A percentile compares a stretch with the other conserved stretches of the same genome.
phyloP scores from a whole-genome alignment of 1,140 invertebrate species.

The Drosophila persimilis region DNA sequence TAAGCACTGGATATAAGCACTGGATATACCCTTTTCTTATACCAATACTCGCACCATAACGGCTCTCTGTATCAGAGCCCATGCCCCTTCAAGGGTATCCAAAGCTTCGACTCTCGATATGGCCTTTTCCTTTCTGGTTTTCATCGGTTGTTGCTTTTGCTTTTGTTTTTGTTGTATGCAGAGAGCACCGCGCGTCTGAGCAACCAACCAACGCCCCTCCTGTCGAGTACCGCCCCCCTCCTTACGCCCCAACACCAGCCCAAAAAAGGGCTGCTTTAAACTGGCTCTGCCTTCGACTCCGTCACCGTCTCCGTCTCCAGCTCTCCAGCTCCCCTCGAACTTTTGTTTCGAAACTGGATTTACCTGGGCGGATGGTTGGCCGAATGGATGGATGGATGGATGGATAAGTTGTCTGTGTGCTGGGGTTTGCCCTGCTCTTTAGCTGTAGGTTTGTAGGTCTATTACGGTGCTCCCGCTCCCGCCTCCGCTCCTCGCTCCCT shows the following conservation, averaged over 20 bases:
- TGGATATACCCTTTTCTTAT: too few relatives aligned
- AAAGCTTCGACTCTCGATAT: too few relatives aligned
- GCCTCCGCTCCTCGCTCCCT: neutral
- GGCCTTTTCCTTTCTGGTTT: too few relatives aligned
- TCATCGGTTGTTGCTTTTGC: neutral
- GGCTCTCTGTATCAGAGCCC: too few relatives aligned
- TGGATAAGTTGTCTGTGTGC: slow-evolving; percentile 39
- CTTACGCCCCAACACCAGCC: neutral
- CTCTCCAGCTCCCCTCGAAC: neutral
- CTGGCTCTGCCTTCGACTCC: slow-evolving; percentile 18
- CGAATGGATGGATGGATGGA: slow-evolving; percentile 21
- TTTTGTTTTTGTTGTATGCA: slow-evolving; percentile 15
- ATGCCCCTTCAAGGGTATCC: too few relatives aligned
- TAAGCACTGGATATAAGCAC: too few relatives aligned
- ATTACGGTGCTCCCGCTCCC: slow-evolving; percentile 50
- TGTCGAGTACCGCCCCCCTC: slow-evolving; percentile 8
- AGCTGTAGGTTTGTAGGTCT: slow-evolving; percentile 69
- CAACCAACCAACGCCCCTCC: neutral
- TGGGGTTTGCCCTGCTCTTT: slow-evolving; percentile 33
- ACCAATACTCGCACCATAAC: too few relatives aligned
- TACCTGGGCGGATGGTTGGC: slow-evolving; percentile 33
- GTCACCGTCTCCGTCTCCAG: too few relatives aligned
- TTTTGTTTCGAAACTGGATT: slow-evolving; percentile 58
- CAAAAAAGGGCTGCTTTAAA: slow-evolving; percentile 40
- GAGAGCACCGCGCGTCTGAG: slow-evolving; percentile 3